A percentile compares a stretch with the other conserved stretches of the same genome.
These are phyloP conservation scores for Temnothorax curvispinosus DNA, from an alignment of 1,140 invertebrate genomes.

Conservation along the genomic window DNA sequence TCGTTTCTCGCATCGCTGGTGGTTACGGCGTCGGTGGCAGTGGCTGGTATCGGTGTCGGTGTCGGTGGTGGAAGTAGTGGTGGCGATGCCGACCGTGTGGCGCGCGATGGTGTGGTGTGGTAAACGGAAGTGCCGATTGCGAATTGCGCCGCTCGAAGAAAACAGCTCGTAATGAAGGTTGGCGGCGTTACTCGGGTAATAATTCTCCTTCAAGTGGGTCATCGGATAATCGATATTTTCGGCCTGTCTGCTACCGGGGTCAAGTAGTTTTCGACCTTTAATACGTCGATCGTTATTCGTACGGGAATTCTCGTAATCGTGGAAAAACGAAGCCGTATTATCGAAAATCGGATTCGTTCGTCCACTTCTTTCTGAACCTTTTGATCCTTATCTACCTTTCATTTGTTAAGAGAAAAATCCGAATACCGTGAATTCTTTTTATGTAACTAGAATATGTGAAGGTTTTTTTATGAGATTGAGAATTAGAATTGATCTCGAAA, in stretches of 20 bases:
- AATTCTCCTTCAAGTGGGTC: constrained; percentile 59
- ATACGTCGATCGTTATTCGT: constrained; percentile 46
- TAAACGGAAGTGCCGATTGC: constrained; percentile 30
- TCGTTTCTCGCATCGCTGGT: constrained; percentile 15
- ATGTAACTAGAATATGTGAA: background rate
- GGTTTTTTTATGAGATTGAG: background rate
- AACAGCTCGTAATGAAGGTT: constrained; percentile 68
- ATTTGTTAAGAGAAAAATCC: background rate
- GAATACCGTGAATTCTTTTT: background rate
- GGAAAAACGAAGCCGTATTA: background rate
- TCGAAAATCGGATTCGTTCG: background rate
- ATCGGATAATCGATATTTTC: constrained; percentile 74
- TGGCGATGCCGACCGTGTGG: background rate
- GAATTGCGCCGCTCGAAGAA: constrained; percentile 36
- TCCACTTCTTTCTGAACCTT: constrained; percentile 25
- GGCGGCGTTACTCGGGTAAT: constrained; percentile 41
- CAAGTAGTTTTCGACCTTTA: constrained; percentile 66
- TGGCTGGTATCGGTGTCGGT: background rate
- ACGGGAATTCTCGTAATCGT: constrained; percentile 48
- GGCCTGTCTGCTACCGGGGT: background rate
- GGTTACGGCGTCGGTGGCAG: constrained; percentile 14
- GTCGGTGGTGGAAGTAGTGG: background rate
- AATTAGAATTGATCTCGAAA: background rate
- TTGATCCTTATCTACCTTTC: background rate
- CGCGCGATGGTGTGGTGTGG: constrained; percentile 8